These are phyloP conservation scores for Genyomyrus donnyi DNA, from an alignment of 2,113 vertebrate genomes.

Conservation along the genomic window DNA sequence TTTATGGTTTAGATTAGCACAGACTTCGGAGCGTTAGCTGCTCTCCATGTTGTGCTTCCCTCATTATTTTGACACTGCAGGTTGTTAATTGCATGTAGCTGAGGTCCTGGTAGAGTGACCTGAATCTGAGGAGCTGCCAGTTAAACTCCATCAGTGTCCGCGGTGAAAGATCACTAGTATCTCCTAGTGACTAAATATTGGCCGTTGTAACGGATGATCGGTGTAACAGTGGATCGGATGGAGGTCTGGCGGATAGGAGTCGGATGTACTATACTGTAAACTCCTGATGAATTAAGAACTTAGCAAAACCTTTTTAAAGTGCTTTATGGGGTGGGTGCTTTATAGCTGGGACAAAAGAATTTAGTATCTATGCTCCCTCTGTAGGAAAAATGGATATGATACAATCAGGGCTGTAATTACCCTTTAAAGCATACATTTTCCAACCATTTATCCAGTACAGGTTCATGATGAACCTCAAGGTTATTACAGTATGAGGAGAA, in stretches of 20 bases:
- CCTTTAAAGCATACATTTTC: not conserved
- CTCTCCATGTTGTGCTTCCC: not conserved
- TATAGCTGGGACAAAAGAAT: not conserved
- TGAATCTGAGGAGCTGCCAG: not conserved
- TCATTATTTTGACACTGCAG: not conserved
- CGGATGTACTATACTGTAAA: not conserved
- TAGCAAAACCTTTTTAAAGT: not conserved
- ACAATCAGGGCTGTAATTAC: not conserved
- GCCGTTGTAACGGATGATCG: not conserved
- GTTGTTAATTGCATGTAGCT: not conserved
- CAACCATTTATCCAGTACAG: not conserved
- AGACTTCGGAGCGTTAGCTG: not conserved
- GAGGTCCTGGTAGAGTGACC: not conserved
- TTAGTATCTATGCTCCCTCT: not conserved
- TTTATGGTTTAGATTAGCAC: not conserved
- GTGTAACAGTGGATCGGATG: not conserved
- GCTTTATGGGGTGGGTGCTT: not conserved
- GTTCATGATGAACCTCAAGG: not conserved
- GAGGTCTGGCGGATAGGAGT: not conserved
- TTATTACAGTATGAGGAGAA: not conserved
- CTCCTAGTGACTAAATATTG: not conserved
- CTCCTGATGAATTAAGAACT: not conserved
- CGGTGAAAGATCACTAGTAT: not conserved
- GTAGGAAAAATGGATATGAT: not conserved
- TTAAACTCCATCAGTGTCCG: not conserved